Conservation (phyloP, 2,113 vertebrate species). For the Oncorhynchus clarkii region DNA sequence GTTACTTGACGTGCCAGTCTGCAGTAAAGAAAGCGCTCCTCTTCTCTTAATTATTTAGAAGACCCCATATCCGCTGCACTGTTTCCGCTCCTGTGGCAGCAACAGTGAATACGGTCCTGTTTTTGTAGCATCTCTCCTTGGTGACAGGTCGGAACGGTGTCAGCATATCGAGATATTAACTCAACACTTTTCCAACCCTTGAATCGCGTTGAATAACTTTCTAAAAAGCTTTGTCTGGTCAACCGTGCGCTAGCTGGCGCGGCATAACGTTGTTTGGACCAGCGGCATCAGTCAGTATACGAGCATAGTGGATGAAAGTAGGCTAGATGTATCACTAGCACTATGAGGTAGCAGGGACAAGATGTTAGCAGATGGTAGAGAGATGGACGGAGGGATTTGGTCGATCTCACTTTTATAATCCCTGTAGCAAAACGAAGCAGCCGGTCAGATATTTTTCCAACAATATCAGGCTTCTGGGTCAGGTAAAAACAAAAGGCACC, state of each 20-base stretch:
- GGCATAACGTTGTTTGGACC: not conserved
- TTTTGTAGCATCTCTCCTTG: not conserved
- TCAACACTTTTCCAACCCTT: not conserved
- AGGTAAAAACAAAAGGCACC: not conserved
- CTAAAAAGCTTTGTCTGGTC: too few species aligned
- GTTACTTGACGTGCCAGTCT: conserved; percentile 16
- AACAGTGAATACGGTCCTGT: not conserved
- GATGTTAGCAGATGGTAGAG: conserved; percentile 27
- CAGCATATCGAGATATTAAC: not conserved
- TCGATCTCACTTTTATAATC: conserved; percentile 41
- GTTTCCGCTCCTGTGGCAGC: conserved; percentile 34
- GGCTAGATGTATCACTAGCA: not conserved
- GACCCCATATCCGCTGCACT: conserved; percentile 38
- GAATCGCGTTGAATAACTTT: too few species aligned
- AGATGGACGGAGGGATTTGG: conserved; percentile 27
- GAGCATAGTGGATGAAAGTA: conserved; percentile 7
- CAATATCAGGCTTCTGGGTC: not conserved
- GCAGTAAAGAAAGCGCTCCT: conserved; percentile 22
- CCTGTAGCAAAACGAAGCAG: conserved; percentile 26
- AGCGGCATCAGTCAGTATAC: not conserved
- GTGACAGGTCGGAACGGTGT: too few species aligned
- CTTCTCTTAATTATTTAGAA: conserved; percentile 63
- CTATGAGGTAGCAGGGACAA: not conserved
- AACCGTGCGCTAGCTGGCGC: too few species aligned
- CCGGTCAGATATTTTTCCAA: not conserved